These are phyloP conservation scores for Teleopsis dalmanni DNA, from an alignment of 1,140 invertebrate genomes.

Conservation along the genomic window DNA sequence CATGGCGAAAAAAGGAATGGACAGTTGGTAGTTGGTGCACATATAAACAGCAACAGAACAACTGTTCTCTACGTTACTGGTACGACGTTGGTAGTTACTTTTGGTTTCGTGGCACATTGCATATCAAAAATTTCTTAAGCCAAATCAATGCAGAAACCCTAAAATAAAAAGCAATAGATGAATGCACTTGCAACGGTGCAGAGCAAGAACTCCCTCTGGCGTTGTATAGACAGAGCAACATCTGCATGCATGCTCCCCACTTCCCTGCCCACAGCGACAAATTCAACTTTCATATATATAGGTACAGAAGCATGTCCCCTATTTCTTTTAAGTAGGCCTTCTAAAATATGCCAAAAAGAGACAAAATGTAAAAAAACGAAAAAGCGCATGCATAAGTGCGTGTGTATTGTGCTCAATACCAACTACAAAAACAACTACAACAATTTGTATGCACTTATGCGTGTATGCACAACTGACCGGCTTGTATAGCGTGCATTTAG, in stretches of 20 bases:
- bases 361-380: not conserved
- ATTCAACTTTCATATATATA: not conserved
- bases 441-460: not conserved
- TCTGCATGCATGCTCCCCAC: not conserved
- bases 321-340: not conserved
- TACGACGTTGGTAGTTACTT: too few relatives aligned
- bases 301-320: not conserved
- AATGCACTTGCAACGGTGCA: too few relatives aligned
- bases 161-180: too few relatives aligned
- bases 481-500: not conserved
- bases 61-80: too few relatives aligned
- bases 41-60: too few relatives aligned
- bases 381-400: not conserved
- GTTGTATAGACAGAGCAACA: not conserved
- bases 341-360: not conserved
- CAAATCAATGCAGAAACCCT: too few relatives aligned
- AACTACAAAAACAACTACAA: not conserved
- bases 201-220: constrained; percentile 4
- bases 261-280: too few relatives aligned
- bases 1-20: too few relatives aligned
- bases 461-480: not conserved
- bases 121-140: too few relatives aligned
- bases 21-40: too few relatives aligned
- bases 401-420: not conserved
- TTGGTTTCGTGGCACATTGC: too few relatives aligned